Conservation (phyloP, 2,888 invertebrate species). For the Teleiodes luculella region DNA sequence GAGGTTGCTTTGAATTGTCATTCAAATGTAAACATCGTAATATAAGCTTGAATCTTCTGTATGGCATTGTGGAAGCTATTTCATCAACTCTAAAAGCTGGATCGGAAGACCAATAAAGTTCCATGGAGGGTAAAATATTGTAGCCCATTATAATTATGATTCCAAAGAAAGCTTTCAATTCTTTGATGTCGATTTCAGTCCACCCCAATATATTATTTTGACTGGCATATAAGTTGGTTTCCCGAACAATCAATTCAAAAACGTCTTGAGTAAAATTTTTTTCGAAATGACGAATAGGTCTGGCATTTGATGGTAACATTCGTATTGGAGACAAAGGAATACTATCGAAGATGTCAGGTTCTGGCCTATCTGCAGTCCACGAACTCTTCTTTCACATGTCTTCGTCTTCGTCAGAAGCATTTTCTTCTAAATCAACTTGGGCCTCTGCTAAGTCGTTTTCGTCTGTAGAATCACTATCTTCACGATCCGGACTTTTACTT, state of each 20-base stretch:
- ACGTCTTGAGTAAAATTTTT: conserved; percentile 7
- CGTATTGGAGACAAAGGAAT: conserved; percentile 7
- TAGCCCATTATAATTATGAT: conserved; percentile 27
- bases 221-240: conserved; percentile 12
- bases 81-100: conserved; percentile 21
- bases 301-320: conserved; percentile 5
- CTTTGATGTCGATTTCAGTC: conserved; percentile 18
- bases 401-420: background rate
- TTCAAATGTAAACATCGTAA: conserved; percentile 20
- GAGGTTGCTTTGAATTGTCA: conserved; percentile 21
- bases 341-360: background rate
- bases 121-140: conserved; percentile 24
- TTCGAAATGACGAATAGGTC: background rate
- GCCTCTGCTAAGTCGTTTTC: too few relatives aligned
- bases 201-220: conserved; percentile 23
- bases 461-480: too few relatives aligned
- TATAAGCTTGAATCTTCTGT: conserved; percentile 26
- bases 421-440: too few relatives aligned
- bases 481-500: too few relatives aligned
- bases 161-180: conserved; percentile 28
- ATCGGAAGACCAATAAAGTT: conserved; percentile 29
- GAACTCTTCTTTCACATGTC: background rate
- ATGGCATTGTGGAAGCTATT: conserved; percentile 27
- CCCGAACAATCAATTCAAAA: background rate
- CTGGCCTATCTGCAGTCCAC: background rate